Conservation (phyloP, 2,113 vertebrate genomes). For the Bujurquina vittata region DNA sequence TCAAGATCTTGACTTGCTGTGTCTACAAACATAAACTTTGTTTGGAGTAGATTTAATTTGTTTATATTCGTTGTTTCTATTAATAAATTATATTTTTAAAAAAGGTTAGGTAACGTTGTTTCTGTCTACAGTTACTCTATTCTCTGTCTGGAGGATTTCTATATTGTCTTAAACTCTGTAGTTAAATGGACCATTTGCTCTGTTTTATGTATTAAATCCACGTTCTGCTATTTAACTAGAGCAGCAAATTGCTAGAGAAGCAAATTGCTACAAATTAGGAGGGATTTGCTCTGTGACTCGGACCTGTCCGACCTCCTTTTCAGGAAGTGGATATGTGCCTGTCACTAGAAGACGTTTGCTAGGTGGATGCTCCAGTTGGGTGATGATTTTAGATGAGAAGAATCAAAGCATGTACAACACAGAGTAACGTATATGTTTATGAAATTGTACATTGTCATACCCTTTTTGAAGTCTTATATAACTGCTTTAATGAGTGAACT, state of each 20-base stretch:
- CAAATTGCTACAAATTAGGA: neutral
- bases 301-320: slow-evolving; percentile 8
- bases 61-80: neutral
- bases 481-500: neutral
- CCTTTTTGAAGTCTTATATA: neutral
- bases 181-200: neutral
- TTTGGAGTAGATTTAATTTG: neutral
- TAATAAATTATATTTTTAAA: neutral
- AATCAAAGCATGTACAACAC: neutral
- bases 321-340: slow-evolving; percentile 3
- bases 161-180: neutral
- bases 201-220: slow-evolving; percentile 5
- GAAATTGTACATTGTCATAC: neutral
- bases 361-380: neutral
- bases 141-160: neutral
- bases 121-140: neutral
- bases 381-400: neutral
- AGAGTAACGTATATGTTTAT: neutral
- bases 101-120: neutral
- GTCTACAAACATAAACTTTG: slow-evolving; percentile 23
- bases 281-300: neutral
- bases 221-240: neutral
- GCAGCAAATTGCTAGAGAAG: neutral
- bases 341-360: neutral
- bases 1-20: slow-evolving; percentile 23